phyloP scores from a whole-genome alignment of 1,140 invertebrate genomes.

The Zaprionus davidi region DNA sequence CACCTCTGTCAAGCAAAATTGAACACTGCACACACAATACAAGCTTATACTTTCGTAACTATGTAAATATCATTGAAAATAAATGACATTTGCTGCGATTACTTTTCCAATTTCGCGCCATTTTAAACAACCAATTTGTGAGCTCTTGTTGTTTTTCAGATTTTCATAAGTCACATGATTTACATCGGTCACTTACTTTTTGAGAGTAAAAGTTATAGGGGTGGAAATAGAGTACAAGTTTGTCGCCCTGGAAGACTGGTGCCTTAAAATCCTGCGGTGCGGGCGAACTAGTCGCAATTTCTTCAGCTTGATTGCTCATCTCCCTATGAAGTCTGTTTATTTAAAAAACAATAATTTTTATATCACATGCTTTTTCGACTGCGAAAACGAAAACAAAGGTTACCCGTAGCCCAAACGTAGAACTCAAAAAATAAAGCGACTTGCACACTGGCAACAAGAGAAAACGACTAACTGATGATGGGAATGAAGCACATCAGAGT shows the following conservation, averaged over 20 bases:
- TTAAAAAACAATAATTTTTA: neutral
- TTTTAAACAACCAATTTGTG: conserved; percentile 14
- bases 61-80: conserved; percentile 36
- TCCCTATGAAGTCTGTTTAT: neutral
- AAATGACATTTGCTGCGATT: conserved; percentile 47
- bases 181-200: conserved; percentile 86
- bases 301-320: conserved; percentile 40
- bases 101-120: conserved; percentile 50
- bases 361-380: conserved; percentile 34
- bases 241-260: conserved; percentile 75
- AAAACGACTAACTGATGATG: conserved; percentile 24
- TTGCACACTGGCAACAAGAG: conserved; percentile 11
- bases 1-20: neutral
- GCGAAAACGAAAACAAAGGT: conserved; percentile 8
- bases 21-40: neutral
- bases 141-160: conserved; percentile 19
- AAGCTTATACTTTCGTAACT: conserved; percentile 20
- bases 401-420: neutral
- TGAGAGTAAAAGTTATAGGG: conserved; percentile 91
- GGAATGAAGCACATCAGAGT: conserved; percentile 8
- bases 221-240: conserved; percentile 88
- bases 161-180: conserved; percentile 65
- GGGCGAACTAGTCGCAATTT: conserved; percentile 45
- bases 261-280: conserved; percentile 64
- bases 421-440: conserved; percentile 12